phyloP scores from a whole-genome alignment of 2,888 invertebrate genomes.

The Luffia ferchaultella region DNA sequence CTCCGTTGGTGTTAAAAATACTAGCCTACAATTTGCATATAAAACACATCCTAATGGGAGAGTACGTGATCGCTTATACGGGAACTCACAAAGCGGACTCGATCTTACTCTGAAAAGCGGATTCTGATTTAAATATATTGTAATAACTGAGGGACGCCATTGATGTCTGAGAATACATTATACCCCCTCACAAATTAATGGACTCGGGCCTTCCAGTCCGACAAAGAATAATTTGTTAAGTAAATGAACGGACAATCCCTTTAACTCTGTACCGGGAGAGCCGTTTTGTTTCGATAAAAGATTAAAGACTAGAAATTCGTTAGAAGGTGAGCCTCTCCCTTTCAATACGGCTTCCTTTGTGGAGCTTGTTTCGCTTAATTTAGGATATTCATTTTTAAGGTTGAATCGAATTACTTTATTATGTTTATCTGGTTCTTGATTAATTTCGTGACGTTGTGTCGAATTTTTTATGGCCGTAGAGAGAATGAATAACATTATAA shows the following conservation, averaged over 20 bases:
- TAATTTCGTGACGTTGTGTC: too few relatives aligned
- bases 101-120: conserved; percentile 57
- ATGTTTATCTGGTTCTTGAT: too few relatives aligned
- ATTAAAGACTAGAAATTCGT: conserved; percentile 56
- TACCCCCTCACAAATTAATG: conserved; percentile 65
- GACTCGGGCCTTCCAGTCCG: conserved; percentile 63
- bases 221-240: conserved; percentile 67
- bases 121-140: conserved; percentile 64
- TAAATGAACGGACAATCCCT: conserved; percentile 65
- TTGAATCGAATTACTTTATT: too few relatives aligned
- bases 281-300: conserved; percentile 59
- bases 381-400: conserved; percentile 16
- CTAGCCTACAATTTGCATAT: conserved; percentile 63
- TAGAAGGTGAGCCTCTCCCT: conserved; percentile 33
- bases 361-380: conserved; percentile 56
- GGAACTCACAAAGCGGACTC: conserved; percentile 42
- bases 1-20: conserved; percentile 46
- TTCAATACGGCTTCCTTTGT: conserved; percentile 47
- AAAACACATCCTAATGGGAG: conserved; percentile 61
- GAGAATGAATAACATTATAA: too few relatives aligned
- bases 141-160: conserved; percentile 60
- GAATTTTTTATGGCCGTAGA: too few relatives aligned
- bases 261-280: conserved; percentile 28
- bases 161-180: conserved; percentile 64
- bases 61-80: conserved; percentile 64